Evolutionary conservation across 2,113 vertebrate species (phyloP).

Genomic region (Pterophyllum scalare): DNA sequence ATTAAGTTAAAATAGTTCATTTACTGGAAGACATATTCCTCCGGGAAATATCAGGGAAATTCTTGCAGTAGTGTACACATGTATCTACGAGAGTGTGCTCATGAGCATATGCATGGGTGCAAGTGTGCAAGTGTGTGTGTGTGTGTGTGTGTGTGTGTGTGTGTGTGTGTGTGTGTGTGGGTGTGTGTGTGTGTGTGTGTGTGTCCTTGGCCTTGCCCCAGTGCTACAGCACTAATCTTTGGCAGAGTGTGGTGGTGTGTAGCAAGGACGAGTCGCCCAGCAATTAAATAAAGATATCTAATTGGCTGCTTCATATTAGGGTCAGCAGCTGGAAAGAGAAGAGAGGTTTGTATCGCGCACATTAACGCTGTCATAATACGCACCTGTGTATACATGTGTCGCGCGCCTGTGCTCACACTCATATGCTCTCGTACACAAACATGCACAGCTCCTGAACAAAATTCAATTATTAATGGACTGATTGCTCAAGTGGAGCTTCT

Average conservation of each 20-base stretch:
- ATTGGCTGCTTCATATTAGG: slow-evolving; percentile 93
- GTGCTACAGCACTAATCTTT: slow-evolving; percentile 61
- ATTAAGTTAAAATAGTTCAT: slow-evolving; percentile 41
- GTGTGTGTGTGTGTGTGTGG: neutral
- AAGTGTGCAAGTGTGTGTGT: neutral
- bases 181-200: slow-evolving; percentile 6
- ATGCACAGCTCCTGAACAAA: slow-evolving; percentile 88
- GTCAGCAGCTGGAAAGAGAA: slow-evolving; percentile 91
- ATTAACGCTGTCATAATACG: slow-evolving; percentile 38
- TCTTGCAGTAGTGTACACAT: slow-evolving; percentile 69
- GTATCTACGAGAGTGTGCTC: slow-evolving; percentile 51
- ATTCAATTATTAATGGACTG: slow-evolving; percentile 99
- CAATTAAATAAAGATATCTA: slow-evolving; percentile 96
- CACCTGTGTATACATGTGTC: slow-evolving; percentile 32
- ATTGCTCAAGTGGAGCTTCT: slow-evolving; percentile 92
- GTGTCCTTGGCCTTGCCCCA: slow-evolving; percentile 49
- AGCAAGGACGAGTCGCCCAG: slow-evolving; percentile 86
- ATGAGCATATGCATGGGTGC: slow-evolving; percentile 3
- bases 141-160: slow-evolving; percentile 44
- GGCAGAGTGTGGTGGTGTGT: slow-evolving; percentile 74
- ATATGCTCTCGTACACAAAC: slow-evolving; percentile 65
- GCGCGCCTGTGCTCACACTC: slow-evolving; percentile 62
- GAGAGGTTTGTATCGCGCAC: slow-evolving; percentile 74
- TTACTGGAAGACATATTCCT: slow-evolving; percentile 39
- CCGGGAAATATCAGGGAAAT: slow-evolving; percentile 84